phyloP scores from a whole-genome alignment of 2,113 vertebrate genomes.

The Poecile atricapillus region DNA sequence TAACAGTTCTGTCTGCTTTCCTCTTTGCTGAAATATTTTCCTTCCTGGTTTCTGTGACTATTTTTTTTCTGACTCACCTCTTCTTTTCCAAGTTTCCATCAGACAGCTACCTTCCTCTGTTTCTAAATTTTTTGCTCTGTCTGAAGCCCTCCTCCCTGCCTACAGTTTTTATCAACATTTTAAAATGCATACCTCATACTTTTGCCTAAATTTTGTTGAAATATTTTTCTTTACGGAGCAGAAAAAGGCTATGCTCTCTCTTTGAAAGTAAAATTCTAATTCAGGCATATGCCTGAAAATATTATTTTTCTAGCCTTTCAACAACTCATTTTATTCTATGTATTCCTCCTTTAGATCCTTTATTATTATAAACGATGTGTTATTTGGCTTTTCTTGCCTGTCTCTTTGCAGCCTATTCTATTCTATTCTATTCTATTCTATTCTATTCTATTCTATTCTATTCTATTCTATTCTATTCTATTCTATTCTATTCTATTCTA shows the following conservation, averaged over 20 bases:
- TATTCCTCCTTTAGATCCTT: not conserved
- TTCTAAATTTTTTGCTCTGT: not conserved
- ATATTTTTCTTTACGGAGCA: not conserved
- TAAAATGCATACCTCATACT: not conserved
- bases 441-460: not conserved
- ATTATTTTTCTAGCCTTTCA: not conserved
- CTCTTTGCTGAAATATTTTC: slow-evolving; percentile 38
- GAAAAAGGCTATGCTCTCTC: not conserved
- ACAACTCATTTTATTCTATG: not conserved
- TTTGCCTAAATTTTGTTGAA: not conserved
- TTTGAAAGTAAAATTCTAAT: not conserved
- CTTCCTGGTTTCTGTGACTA: not conserved
- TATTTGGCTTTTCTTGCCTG: not conserved
- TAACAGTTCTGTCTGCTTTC: not conserved
- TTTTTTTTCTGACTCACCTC: not conserved
- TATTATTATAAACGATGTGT: not conserved
- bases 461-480: not conserved
- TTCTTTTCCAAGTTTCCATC: slow-evolving; percentile 46
- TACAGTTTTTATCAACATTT: not conserved
- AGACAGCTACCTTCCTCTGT: not conserved
- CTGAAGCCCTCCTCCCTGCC: not conserved
- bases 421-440: not conserved
- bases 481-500: not conserved
- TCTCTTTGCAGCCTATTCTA: not conserved
- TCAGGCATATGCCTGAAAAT: not conserved